Percentiles rank a stretch among this genome's conserved stretches.
Conservation (phyloP, 2,888 invertebrate species). For the Nebria salina region DNA sequence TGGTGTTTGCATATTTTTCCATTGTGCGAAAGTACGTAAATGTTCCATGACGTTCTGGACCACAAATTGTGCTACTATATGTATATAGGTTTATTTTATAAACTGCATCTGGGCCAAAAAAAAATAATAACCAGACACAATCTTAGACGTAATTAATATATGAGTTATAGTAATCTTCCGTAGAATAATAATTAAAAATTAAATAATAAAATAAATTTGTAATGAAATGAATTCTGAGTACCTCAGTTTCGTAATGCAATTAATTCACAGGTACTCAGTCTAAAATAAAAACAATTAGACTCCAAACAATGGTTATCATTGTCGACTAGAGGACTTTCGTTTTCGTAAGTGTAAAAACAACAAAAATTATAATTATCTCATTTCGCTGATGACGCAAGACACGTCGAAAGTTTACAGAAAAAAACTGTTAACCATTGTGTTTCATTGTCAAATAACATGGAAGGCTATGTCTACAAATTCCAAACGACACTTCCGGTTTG, state of each 20-base stretch:
- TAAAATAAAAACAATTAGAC: neutral
- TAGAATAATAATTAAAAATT: neutral
- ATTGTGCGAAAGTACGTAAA: neutral
- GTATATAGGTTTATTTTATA: too few species aligned
- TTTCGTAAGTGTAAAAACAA: neutral
- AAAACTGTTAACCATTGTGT: neutral
- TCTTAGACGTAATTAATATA: too few species aligned
- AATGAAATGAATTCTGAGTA: too few species aligned
- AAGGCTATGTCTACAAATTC: neutral
- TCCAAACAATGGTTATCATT: neutral
- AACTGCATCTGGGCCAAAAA: too few species aligned
- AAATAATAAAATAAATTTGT: neutral
- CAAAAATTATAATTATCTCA: neutral
- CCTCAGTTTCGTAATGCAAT: neutral
- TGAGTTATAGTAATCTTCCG: too few species aligned
- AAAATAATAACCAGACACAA: too few species aligned
- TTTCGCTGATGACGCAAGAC: neutral
- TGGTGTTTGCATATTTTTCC: neutral
- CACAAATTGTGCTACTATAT: too few species aligned
- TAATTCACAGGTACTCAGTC: neutral
- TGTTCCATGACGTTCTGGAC: neutral
- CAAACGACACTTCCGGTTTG: neutral
- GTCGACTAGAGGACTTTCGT: neutral
- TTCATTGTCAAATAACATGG: slow-evolving; percentile 1
- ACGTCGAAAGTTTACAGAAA: neutral